These are phyloP conservation scores for Popillia japonica DNA, from an alignment of 1,140 invertebrate genomes.

Conservation along the genomic window DNA sequence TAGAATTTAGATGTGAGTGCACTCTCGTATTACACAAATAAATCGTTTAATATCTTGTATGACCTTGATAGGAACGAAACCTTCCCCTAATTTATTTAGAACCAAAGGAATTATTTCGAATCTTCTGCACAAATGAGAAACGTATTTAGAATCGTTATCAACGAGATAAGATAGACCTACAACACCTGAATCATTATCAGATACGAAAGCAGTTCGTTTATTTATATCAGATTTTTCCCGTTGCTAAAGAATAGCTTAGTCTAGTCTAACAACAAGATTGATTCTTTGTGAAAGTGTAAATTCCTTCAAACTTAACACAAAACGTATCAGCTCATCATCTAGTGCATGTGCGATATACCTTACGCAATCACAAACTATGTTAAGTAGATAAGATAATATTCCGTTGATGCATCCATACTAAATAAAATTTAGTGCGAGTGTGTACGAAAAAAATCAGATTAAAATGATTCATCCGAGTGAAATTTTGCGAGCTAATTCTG, in stretches of 20 bases:
- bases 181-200: conserved; percentile 16
- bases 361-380: no score
- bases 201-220: no score
- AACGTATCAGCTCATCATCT: no score
- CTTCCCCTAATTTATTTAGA: neutral
- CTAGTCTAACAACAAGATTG: no score
- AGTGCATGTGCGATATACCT: no score
- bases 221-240: no score
- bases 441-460: neutral
- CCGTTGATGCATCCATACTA: neutral
- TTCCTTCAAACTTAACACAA: no score
- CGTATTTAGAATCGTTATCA: neutral
- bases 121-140: neutral
- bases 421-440: neutral
- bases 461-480: conserved; percentile 55
- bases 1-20: neutral
- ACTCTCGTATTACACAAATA: neutral
- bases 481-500: conserved; percentile 55
- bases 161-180: conserved; percentile 5
- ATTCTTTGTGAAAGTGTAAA: no score
- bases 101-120: neutral
- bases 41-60: neutral
- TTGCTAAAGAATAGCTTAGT: no score
- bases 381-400: neutral
- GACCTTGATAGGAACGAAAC: neutral